These are phyloP conservation scores for Pygoscelis antarcticus DNA, from an alignment of 2,113 vertebrate species.

Conservation along the genomic window DNA sequence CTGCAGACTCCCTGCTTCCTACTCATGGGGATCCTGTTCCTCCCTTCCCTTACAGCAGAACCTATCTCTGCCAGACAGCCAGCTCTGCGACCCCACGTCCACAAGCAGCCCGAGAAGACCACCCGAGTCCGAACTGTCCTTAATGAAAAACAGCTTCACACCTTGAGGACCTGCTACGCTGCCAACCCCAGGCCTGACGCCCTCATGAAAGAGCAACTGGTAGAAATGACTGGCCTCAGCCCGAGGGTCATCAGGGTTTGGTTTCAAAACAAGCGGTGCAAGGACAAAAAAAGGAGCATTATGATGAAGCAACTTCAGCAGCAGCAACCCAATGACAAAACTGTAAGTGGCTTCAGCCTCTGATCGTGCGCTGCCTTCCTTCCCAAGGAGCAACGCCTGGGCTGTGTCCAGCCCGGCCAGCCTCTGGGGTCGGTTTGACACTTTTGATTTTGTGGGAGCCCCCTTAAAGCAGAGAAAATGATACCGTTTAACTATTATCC, in stretches of 20 bases:
- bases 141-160: conserved; percentile 99
- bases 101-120: conserved; percentile 98
- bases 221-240: conserved; percentile 98
- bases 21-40: conserved; percentile 48
- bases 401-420: neutral
- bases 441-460: neutral
- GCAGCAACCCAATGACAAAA: conserved; percentile 97
- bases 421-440: neutral
- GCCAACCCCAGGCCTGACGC: conserved; percentile 97
- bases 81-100: conserved; percentile 92
- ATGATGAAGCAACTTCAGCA: conserved; percentile 98
- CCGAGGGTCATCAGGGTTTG: conserved; percentile 97
- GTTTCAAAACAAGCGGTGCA: conserved; percentile 99
- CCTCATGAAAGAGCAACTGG: conserved; percentile 99
- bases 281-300: conserved; percentile 96
- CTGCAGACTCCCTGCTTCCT: neutral
- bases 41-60: conserved; percentile 85
- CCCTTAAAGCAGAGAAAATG: neutral
- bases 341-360: conserved; percentile 79
- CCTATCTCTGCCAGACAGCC: conserved; percentile 96
- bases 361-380: neutral
- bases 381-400: neutral
- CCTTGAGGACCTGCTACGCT: conserved; percentile 96
- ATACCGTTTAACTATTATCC: neutral
- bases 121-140: conserved; percentile 96